Base-by-base conservation (phyloP, 2,113 vertebrate species). In the Hassar affinis region DNA sequence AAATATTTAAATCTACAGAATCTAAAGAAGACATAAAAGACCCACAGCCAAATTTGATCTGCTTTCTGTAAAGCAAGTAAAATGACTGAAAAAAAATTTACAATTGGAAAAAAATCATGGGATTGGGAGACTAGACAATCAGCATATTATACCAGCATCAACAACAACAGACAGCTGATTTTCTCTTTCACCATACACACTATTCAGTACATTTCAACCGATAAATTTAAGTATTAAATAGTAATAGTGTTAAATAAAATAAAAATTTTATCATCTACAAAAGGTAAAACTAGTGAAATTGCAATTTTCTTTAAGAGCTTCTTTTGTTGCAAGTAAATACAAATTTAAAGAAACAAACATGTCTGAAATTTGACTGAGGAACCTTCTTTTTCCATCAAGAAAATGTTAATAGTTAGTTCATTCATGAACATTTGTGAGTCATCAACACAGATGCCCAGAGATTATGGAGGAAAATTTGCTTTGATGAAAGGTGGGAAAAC, bases 381-480 rank as follows among this genome's bases (percentile, higher is more conserved):
- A 69, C 4, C 2, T 68, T 42, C 22, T 10, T 66, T 35, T 61
- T 11, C 0, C 22, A 25, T 42, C 35, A 25, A 8, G 35, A 38
- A 54, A 78, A 78, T 18, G 20, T 49, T 51, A 75, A 54, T 33
- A 18, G 30, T 57, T n/a, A 45, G 15, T 22, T 57, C 18, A 78
- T 69, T 38, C 38, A 25, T 47, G 7, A 69, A 51, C 49, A n/a
- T 52, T 33, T 77, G 11, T 6, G 35, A 79, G 35, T 33, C 61
- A 45, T 84, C 30, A 72, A 38, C 77, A 54, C 27, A 27, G 27
- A 1, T 72, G 62, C 76, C 56, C 64, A 38, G 54, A 71, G 66
- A 72, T 45, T 38, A 49, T 30, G 15, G 22, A n/a, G 27, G 30
- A 33, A 84, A 79, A 84, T 78, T 68, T 51, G 64, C 45, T 62